Evolutionary conservation across 2,797 vertebrate genomes (phyloP).

Genomic region (Halcyon leucocephala): DNA sequence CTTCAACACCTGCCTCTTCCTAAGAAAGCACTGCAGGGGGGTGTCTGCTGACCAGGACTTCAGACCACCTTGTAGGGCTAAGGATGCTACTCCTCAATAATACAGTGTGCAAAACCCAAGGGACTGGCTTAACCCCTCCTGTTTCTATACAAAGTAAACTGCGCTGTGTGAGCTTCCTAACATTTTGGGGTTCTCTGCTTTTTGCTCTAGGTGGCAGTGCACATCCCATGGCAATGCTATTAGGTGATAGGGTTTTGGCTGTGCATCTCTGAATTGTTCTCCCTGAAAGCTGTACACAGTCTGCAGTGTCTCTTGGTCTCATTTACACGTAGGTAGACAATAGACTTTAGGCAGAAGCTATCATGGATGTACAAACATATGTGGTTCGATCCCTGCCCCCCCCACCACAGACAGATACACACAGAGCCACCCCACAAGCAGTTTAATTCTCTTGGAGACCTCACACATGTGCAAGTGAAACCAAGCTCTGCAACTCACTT

Average conservation of each 20-base stretch:
- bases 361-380: fast-evolving
- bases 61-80: neutral
- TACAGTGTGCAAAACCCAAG: neutral
- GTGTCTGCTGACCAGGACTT: neutral
- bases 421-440: neutral
- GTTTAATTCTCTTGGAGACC: neutral
- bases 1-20: neutral
- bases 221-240: neutral
- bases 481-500: neutral
- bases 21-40: neutral
- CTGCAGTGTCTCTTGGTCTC: neutral
- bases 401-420: neutral
- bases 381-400: neutral
- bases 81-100: neutral
- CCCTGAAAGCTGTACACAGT: neutral
- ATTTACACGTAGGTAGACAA: neutral
- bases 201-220: neutral
- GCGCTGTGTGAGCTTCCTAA: neutral
- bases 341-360: neutral
- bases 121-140: neutral
- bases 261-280: neutral
- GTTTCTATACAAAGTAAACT: neutral
- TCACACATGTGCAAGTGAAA: neutral
- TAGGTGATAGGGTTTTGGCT: neutral
- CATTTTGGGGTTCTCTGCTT: neutral